Percentiles rank a stretch among this genome's conserved stretches.
Conservation (phyloP, 2,797 vertebrate genomes). For the Cynopterus sphinx region DNA sequence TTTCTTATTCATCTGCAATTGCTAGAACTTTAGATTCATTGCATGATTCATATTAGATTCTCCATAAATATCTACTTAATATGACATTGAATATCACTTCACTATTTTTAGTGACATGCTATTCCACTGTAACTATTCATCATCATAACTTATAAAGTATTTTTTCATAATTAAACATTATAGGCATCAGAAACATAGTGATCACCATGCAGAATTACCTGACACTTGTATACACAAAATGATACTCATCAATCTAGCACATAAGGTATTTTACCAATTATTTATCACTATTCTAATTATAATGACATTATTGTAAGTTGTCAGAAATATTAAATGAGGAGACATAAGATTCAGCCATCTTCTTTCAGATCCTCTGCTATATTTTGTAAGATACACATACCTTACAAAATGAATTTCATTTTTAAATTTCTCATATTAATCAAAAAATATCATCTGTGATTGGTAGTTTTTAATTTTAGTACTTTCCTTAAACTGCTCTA, state of each 20-base stretch:
- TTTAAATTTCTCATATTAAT: background rate
- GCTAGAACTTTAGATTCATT: background rate
- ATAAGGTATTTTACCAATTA: background rate
- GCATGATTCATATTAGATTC: background rate
- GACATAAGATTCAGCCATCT: background rate
- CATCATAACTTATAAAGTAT: background rate
- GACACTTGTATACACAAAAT: background rate
- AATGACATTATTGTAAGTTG: background rate
- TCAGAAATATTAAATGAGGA: background rate
- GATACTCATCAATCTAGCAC: background rate
- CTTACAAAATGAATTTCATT: background rate
- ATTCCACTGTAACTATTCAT: background rate
- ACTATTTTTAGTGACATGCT: background rate
- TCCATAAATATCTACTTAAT: background rate
- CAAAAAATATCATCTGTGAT: background rate
- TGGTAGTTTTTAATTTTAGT: conserved; percentile 52
- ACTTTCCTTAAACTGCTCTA: background rate
- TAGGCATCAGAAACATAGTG: background rate
- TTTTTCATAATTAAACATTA: background rate
- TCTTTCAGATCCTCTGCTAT: background rate
- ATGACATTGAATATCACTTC: background rate
- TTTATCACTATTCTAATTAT: background rate
- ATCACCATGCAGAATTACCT: background rate
- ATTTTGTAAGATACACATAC: background rate
- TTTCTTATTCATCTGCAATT: background rate